Conservation (phyloP, 2,797 vertebrate species). For the Lithobates pipiens region DNA sequence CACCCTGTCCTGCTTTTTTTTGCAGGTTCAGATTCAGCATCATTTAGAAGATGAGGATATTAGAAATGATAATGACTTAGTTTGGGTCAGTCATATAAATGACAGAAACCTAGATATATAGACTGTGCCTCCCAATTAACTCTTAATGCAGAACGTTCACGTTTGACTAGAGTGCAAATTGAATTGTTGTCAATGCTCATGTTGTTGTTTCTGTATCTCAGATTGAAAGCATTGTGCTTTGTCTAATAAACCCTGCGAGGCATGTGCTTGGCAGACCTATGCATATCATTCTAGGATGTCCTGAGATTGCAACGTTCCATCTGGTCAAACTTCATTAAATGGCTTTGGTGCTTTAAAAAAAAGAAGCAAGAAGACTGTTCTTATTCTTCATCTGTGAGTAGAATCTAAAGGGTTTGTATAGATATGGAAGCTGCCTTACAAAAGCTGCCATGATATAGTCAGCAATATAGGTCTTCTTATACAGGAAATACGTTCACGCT, state of each 20-base stretch:
- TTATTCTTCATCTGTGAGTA: not conserved
- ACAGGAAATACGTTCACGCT: not conserved
- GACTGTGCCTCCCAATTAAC: no score
- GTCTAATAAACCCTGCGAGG: not conserved
- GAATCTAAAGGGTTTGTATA: not conserved
- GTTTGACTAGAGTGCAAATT: no score
- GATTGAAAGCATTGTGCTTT: slow-evolving; percentile 21
- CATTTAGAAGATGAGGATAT: no score
- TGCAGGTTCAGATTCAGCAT: no score
- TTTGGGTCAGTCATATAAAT: no score
- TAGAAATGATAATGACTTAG: no score
- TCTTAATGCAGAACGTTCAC: no score
- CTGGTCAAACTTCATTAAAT: slow-evolving; percentile 25
- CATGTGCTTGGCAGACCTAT: not conserved
- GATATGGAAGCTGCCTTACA: not conserved
- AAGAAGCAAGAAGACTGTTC: slow-evolving; percentile 11
- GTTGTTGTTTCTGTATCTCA: not conserved
- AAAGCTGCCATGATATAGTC: not conserved
- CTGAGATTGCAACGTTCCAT: slow-evolving; percentile 1
- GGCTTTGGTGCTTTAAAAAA: slow-evolving; percentile 30
- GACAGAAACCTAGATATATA: no score
- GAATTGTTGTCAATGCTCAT: not conserved
- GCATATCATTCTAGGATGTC: slow-evolving; percentile 1
- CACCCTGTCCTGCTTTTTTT: no score
- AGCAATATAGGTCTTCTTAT: not conserved